phyloP scores from a whole-genome alignment of 2,113 vertebrate genomes.

The Pseudopodoces humilis region DNA sequence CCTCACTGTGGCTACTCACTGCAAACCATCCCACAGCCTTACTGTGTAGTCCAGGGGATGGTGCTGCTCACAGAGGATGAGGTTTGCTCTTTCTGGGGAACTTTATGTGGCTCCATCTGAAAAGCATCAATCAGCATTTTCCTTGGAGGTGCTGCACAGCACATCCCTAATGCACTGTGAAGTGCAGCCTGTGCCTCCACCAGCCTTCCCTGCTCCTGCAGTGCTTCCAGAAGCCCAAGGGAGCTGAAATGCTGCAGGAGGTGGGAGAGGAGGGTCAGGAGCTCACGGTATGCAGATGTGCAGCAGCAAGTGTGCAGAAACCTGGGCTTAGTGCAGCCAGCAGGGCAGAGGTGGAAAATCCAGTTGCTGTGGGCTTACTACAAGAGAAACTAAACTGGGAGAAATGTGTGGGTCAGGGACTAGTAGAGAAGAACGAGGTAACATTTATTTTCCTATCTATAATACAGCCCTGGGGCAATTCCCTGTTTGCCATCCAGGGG shows the following conservation, averaged over 20 bases:
- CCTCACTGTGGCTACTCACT: fast-evolving
- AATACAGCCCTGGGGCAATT: neutral
- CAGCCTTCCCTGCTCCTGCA: neutral
- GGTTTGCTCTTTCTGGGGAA: neutral
- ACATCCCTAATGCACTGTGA: fast-evolving
- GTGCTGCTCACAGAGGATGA: neutral
- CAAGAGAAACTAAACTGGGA: neutral
- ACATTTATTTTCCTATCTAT: neutral
- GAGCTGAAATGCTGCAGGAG: neutral
- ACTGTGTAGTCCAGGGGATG: fast-evolving
- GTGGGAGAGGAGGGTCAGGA: neutral
- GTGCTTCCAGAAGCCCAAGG: neutral
- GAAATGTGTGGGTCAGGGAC: neutral
- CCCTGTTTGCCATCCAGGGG: neutral
- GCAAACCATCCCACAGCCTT: neutral
- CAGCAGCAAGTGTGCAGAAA: neutral
- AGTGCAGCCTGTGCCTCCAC: neutral
- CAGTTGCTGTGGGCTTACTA: neutral
- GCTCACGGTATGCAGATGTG: fast-evolving
- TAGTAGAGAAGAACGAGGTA: neutral
- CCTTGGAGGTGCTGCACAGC: neutral
- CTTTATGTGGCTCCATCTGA: neutral
- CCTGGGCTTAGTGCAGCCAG: neutral
- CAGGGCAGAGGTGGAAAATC: neutral
- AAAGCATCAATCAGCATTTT: neutral